phyloP scores from a whole-genome alignment of 2,113 vertebrate species.

The Colinus virginianus region DNA sequence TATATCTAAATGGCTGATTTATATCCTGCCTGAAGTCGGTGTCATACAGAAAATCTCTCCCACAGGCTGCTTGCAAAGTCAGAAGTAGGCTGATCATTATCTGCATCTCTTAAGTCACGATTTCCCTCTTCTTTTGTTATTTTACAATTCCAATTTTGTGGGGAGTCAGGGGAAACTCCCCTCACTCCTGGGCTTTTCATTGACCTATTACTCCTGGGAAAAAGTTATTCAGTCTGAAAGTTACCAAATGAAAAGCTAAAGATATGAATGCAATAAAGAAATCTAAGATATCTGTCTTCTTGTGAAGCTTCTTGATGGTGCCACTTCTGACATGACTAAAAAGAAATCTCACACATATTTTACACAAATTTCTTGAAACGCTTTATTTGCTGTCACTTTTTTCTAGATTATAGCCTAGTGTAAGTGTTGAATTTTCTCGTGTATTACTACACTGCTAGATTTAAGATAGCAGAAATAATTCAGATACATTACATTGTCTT shows the following conservation, averaged over 20 bases:
- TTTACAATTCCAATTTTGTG: slow-evolving; percentile 49
- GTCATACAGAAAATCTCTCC: slow-evolving; percentile 27
- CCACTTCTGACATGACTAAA: neutral
- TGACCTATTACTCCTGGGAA: slow-evolving; percentile 48
- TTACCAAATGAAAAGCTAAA: neutral
- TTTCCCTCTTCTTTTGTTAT: slow-evolving; percentile 45
- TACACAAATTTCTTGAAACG: neutral
- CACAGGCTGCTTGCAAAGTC: slow-evolving; percentile 52
- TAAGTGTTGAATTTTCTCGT: accelerated
- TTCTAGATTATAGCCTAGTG: neutral
- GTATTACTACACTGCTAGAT: neutral
- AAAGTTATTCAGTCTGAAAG: slow-evolving; percentile 8
- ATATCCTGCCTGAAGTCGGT: slow-evolving; percentile 46
- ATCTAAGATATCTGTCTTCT: neutral
- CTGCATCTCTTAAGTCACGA: slow-evolving; percentile 45
- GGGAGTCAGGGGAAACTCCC: slow-evolving; percentile 43
- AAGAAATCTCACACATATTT: neutral
- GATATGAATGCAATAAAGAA: neutral
- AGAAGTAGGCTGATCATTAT: slow-evolving; percentile 67
- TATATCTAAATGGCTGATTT: slow-evolving; percentile 16
- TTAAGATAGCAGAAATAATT: neutral
- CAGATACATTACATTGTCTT: neutral
- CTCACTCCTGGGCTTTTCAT: slow-evolving; percentile 56
- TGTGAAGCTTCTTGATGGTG: neutral
- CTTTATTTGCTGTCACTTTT: neutral